These are phyloP conservation scores for Mercenaria mercenaria DNA, from an alignment of 1,140 invertebrate genomes.

Conservation along the genomic window DNA sequence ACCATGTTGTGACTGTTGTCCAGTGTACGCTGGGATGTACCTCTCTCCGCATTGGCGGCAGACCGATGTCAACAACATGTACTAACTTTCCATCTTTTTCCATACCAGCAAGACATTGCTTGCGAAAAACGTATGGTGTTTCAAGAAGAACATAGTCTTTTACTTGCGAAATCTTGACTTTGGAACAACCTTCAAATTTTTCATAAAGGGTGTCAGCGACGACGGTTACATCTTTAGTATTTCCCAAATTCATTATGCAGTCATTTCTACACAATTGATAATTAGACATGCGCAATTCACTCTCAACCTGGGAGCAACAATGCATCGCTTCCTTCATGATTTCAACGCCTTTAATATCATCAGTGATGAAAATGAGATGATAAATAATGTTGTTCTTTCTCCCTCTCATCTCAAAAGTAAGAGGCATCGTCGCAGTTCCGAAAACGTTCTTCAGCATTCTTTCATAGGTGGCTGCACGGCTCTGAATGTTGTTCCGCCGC, in stretches of 20 bases:
- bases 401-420: background rate
- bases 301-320: background rate
- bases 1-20: too few relatives aligned
- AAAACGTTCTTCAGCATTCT: background rate
- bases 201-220: background rate
- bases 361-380: conserved; percentile 1
- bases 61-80: background rate
- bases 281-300: background rate
- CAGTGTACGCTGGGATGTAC: too few relatives aligned
- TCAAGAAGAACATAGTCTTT: background rate
- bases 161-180: background rate
- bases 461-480: background rate
- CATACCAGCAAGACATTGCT: background rate
- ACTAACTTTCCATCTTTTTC: background rate
- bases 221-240: background rate
- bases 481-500: background rate
- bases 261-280: background rate
- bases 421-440: background rate
- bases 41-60: background rate
- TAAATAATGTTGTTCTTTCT: background rate
- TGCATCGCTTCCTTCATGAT: background rate
- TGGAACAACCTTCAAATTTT: background rate
- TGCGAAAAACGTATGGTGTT: background rate
- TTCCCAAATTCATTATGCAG: background rate
- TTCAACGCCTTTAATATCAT: background rate